These are phyloP conservation scores for Spermophilus dauricus DNA, from an alignment of 2,113 vertebrate species.

Conservation along the genomic window DNA sequence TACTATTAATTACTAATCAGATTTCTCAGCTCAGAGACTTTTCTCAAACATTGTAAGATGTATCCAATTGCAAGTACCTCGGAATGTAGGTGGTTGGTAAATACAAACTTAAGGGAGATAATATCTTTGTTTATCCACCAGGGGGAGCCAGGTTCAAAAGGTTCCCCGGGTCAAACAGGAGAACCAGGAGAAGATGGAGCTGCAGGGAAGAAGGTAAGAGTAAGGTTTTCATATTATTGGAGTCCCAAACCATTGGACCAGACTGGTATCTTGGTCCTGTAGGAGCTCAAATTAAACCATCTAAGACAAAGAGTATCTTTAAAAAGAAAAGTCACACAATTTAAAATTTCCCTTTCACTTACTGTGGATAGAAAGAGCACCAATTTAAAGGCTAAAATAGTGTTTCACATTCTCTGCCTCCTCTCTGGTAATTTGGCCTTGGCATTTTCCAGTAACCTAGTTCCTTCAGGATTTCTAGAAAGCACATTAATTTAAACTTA, in stretches of 20 bases:
- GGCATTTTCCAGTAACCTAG: not conserved
- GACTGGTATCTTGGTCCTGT: not conserved
- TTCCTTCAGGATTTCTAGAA: slow-evolving; percentile 67
- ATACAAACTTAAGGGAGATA: slow-evolving; percentile 5
- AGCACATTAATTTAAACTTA: slow-evolving; percentile 49
- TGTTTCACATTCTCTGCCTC: not conserved
- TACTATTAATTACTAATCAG: not conserved
- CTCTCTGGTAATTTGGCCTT: not conserved
- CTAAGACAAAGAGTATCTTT: not conserved
- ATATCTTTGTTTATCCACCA: slow-evolving; percentile 73
- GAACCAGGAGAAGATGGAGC: slow-evolving; percentile 75
- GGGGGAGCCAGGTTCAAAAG: slow-evolving; percentile 83
- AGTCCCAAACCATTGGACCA: not conserved
- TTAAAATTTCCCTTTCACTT: slow-evolving; percentile 5
- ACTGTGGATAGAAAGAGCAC: not conserved
- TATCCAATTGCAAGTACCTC: not conserved
- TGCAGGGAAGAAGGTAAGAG: slow-evolving; percentile 82
- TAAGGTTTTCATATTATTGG: not conserved
- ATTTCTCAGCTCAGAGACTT: not conserved
- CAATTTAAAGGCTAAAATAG: not conserved
- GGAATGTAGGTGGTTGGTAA: not conserved
- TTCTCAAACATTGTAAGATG: not conserved
- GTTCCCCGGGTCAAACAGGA: slow-evolving; percentile 80
- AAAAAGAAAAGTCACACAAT: not conserved
- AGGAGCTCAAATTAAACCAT: not conserved